Conservation (phyloP, 2,888 invertebrate species). For the Cacoxenus indagator region DNA sequence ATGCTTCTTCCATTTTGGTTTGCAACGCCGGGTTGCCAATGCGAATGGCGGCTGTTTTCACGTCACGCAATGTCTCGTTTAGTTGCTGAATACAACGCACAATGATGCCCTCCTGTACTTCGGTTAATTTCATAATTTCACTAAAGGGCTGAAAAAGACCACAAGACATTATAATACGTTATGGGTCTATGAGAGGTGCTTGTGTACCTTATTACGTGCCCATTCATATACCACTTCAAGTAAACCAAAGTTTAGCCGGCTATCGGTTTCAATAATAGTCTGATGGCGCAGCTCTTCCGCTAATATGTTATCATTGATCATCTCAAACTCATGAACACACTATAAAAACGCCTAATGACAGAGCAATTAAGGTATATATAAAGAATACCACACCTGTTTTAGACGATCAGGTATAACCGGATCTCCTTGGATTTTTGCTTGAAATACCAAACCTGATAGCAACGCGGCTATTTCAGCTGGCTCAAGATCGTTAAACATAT, state of each 20-base stretch:
- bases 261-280: slow-evolving; percentile 71
- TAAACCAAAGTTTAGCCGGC: slow-evolving; percentile 88
- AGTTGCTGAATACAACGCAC: slow-evolving; percentile 97
- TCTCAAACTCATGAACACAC: slow-evolving; percentile 81
- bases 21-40: slow-evolving; percentile 93
- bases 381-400: slow-evolving; percentile 47
- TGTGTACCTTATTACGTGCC: slow-evolving; percentile 87
- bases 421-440: slow-evolving; percentile 80
- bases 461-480: slow-evolving; percentile 95
- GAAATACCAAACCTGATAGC: slow-evolving; percentile 93
- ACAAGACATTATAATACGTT: background rate
- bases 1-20: slow-evolving; percentile 96
- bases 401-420: slow-evolving; percentile 70
- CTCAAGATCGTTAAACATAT: slow-evolving; percentile 86
- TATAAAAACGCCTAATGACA: slow-evolving; percentile 52
- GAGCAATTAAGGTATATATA: background rate
- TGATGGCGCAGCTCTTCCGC: slow-evolving; percentile 74
- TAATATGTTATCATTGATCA: slow-evolving; percentile 79
- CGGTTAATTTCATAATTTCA: slow-evolving; percentile 92
- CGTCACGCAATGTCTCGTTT: slow-evolving; percentile 90
- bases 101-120: slow-evolving; percentile 97
- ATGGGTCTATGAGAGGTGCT: background rate
- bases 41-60: slow-evolving; percentile 91
- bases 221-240: slow-evolving; percentile 96
- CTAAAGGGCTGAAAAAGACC: slow-evolving; percentile 82